A percentile compares a stretch with the other conserved stretches of the same genome.
These are phyloP conservation scores for Pelodytes ibericus DNA, from an alignment of 2,797 vertebrate genomes.

Conservation along the genomic window DNA sequence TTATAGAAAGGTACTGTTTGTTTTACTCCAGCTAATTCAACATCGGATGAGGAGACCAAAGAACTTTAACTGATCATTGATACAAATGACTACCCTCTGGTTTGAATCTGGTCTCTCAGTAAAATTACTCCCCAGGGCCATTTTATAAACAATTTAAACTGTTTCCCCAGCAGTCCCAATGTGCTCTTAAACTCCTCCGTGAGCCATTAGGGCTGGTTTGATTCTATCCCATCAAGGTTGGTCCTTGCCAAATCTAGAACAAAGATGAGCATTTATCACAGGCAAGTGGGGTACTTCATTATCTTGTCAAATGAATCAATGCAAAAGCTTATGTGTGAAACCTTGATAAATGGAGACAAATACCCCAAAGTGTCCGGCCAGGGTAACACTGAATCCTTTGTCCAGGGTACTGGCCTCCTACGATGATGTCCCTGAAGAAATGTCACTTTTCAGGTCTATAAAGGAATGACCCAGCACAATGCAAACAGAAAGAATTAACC, in stretches of 20 bases:
- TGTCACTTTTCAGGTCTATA: too few species aligned
- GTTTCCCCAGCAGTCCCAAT: conserved; percentile 2
- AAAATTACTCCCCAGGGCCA: conserved; percentile 13
- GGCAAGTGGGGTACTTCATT: conserved; percentile 25
- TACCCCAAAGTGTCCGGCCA: background rate
- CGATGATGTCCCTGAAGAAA: too few species aligned
- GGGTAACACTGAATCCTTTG: background rate
- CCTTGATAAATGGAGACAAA: background rate
- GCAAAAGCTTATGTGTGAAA: conserved; percentile 14
- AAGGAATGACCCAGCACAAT: too few species aligned
- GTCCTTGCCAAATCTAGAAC: conserved; percentile 51
- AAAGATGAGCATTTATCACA: conserved; percentile 39
- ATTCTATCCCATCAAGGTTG: conserved; percentile 47
- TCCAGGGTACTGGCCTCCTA: background rate
- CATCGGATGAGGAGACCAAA: background rate
- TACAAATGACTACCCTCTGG: background rate
- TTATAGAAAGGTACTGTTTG: conserved; percentile 61
- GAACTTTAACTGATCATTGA: conserved; percentile 14
- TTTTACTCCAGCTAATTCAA: conserved; percentile 27
- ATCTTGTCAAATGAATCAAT: conserved; percentile 29
- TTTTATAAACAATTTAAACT: conserved; percentile 23
- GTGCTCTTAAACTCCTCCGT: conserved; percentile 20
- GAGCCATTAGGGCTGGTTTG: conserved; percentile 39
- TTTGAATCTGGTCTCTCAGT: background rate
- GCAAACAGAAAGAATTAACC: too few species aligned